Conservation (phyloP, 2,113 vertebrate genomes). For the Chaetodon trifascialis region DNA sequence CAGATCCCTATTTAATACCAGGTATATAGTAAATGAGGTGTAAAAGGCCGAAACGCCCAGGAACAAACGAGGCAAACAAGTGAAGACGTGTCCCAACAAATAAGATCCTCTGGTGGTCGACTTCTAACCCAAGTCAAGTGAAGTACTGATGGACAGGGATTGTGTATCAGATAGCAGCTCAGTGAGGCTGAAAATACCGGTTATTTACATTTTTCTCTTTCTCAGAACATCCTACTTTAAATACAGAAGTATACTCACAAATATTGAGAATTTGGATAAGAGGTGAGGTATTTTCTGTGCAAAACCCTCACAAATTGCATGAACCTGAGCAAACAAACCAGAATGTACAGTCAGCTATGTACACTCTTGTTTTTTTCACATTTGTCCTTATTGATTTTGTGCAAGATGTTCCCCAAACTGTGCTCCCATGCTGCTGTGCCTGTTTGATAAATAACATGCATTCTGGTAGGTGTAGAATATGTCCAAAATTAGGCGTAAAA, state of each 20-base stretch:
- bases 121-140: no score
- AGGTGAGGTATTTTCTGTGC: neutral
- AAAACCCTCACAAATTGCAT: neutral
- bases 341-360: neutral
- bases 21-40: no score
- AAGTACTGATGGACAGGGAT: no score
- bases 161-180: neutral
- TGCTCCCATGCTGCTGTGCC: neutral
- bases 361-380: neutral
- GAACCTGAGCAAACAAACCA: neutral
- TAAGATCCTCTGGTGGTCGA: no score
- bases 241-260: neutral
- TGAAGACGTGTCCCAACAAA: no score
- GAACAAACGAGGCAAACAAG: no score
- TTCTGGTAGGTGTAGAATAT: neutral
- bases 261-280: slow-evolving; percentile 1
- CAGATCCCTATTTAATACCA: no score
- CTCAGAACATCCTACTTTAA: neutral
- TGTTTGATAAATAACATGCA: slow-evolving; percentile 19
- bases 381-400: neutral
- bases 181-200: neutral
- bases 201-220: neutral
- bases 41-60: no score
- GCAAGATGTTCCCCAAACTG: neutral
- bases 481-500: slow-evolving; percentile 2